Percentiles rank a stretch among this genome's conserved stretches.
Evolutionary conservation across 2,797 vertebrate species (phyloP).

Genomic region (Danio albolineatus): DNA sequence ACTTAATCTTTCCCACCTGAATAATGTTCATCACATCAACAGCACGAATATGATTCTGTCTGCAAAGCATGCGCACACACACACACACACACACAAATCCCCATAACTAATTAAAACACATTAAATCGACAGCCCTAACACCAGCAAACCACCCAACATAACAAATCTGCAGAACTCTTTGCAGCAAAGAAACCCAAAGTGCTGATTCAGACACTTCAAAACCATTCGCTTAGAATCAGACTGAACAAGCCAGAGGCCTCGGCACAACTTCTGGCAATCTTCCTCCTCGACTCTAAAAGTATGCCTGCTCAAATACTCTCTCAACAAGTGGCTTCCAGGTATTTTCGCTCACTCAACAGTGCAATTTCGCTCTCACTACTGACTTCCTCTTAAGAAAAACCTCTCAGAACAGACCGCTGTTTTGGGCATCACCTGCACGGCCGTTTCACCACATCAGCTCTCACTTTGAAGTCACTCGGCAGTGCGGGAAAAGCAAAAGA

Average conservation of each 20-base stretch:
- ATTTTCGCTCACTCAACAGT: conserved; percentile 38
- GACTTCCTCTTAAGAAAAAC: conserved; percentile 28
- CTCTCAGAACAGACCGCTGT: conserved; percentile 12
- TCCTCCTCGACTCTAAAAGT: not conserved
- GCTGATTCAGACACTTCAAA: conserved; percentile 20
- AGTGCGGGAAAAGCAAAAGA: conserved; percentile 3
- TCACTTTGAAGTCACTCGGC: conserved; percentile 28
- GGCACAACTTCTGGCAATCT: not conserved
- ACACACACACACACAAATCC: too few relatives aligned
- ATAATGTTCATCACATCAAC: too few relatives aligned
- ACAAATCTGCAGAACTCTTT: not conserved
- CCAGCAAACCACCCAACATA: conserved; percentile 1
- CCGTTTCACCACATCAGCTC: conserved; percentile 14
- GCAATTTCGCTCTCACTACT: conserved; percentile 21
- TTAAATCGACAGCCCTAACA: not conserved
- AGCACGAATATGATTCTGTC: too few relatives aligned
- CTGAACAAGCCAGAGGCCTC: conserved; percentile 20
- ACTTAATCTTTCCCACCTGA: too few relatives aligned
- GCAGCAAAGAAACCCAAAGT: not conserved
- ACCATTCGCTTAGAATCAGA: not conserved
- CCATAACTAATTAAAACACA: too few relatives aligned
- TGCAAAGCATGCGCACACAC: too few relatives aligned
- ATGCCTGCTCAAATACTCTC: conserved; percentile 6
- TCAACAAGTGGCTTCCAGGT: conserved; percentile 43
- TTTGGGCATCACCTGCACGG: conserved; percentile 10